phyloP scores from a whole-genome alignment of 2,797 vertebrate species.

The Morelia viridis region DNA sequence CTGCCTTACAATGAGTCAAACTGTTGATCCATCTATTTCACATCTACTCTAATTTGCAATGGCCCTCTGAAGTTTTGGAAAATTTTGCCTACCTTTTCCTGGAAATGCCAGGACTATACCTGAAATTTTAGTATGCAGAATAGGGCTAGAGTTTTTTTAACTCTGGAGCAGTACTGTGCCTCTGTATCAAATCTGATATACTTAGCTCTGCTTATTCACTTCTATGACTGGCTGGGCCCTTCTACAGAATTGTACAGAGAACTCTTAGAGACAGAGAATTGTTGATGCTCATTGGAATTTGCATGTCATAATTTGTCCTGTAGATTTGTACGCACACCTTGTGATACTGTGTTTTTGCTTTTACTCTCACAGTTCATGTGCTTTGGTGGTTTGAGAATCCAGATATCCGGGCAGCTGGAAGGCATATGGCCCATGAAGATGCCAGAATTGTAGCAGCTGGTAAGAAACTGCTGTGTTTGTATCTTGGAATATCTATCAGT shows the following conservation, averaged over 20 bases:
- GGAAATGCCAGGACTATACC: neutral
- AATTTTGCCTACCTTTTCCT: neutral
- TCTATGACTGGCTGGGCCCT: neutral
- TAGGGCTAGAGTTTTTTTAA: neutral
- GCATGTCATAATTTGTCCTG: neutral
- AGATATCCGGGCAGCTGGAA: constrained; percentile 80
- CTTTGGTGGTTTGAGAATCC: constrained; percentile 87
- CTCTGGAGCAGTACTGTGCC: neutral
- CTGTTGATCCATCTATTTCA: neutral
- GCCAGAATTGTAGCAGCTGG: constrained; percentile 88
- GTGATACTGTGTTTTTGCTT: neutral
- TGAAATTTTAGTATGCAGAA: neutral
- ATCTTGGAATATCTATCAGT: neutral
- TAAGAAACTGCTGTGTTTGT: constrained; percentile 63
- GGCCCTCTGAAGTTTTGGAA: neutral
- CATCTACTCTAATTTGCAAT: neutral
- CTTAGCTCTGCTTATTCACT: neutral
- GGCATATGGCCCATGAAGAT: constrained; percentile 83
- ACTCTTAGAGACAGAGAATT: neutral
- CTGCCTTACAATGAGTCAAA: neutral
- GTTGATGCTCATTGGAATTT: neutral
- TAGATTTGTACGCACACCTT: neutral
- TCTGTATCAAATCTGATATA: neutral
- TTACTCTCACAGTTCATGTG: constrained; percentile 78
- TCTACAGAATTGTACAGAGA: neutral